Conservation (phyloP, 1,140 invertebrate species). For the Antheraea pernyi region DNA sequence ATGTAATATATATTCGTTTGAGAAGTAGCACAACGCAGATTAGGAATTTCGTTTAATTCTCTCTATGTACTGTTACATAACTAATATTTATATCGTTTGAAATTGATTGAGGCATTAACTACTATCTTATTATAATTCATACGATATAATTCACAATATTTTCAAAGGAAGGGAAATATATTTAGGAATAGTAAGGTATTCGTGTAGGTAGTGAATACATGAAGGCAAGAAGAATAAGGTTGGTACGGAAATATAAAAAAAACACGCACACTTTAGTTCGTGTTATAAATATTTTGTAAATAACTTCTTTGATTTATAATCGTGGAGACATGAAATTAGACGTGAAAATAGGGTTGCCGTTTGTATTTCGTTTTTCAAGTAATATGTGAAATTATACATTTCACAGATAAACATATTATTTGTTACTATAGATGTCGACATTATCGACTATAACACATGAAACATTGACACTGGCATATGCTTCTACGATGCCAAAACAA, state of each 20-base stretch:
- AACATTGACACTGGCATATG: too few relatives aligned
- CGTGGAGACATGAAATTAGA: not conserved
- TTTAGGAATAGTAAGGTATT: not conserved
- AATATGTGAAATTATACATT: not conserved
- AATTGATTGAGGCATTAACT: not conserved
- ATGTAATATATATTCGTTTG: constrained; percentile 11
- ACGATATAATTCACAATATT: not conserved
- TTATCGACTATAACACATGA: too few relatives aligned
- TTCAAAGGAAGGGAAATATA: not conserved
- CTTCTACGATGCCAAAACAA: too few relatives aligned
- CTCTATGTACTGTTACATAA: not conserved
- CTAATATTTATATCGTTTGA: not conserved
- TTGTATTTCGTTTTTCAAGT: not conserved
- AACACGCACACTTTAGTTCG: not conserved
- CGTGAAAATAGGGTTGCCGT: not conserved
- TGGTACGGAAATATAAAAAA: not conserved
- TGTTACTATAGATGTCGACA: too few relatives aligned
- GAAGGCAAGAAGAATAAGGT: not conserved
- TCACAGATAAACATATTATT: too few relatives aligned
- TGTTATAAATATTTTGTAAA: not conserved
- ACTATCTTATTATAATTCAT: not conserved
- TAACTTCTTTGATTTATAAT: not conserved
- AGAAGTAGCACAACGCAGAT: constrained; percentile 23
- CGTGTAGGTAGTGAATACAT: not conserved
- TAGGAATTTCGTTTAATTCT: constrained; percentile 22